These are phyloP conservation scores for Oreamnos americanus DNA, from an alignment of 2,113 vertebrate genomes.

Conservation along the genomic window DNA sequence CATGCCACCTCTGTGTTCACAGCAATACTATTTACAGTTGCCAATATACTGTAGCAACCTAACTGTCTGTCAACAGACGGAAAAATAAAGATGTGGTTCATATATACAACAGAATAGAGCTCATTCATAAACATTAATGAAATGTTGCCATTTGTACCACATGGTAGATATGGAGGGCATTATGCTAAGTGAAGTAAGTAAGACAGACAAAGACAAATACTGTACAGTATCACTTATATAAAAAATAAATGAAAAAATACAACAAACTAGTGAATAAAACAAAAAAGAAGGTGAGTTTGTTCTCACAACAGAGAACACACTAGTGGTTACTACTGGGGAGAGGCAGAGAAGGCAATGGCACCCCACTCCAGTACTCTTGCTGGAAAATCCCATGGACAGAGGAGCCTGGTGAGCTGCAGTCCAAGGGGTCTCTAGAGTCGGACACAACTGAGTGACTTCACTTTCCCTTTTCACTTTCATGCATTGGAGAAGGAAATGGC, in stretches of 20 bases:
- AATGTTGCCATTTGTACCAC: not conserved
- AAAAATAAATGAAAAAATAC: not conserved
- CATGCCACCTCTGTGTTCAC: not conserved
- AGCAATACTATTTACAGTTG: not conserved
- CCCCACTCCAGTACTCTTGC: no score
- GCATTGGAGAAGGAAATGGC: no score
- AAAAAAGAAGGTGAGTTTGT: not conserved
- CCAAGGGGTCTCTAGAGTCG: fast-evolving
- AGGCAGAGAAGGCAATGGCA: not conserved
- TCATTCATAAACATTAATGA: not conserved
- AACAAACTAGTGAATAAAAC: not conserved
- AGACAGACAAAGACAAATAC: not conserved
- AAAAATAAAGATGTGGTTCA: not conserved
- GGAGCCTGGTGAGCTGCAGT: no score
- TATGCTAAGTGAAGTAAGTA: not conserved
- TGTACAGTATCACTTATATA: not conserved
- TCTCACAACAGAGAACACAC: not conserved
- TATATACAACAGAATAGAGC: not conserved
- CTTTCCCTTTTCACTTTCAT: no score
- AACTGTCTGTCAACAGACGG: not conserved
- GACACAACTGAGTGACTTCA: no score
- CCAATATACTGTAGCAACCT: not conserved
- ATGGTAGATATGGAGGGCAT: not conserved
- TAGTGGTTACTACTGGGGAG: not conserved
- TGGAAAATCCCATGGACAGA: no score